Base-by-base conservation (phyloP, 2,888 invertebrate species). In the Thumatha senex region DNA sequence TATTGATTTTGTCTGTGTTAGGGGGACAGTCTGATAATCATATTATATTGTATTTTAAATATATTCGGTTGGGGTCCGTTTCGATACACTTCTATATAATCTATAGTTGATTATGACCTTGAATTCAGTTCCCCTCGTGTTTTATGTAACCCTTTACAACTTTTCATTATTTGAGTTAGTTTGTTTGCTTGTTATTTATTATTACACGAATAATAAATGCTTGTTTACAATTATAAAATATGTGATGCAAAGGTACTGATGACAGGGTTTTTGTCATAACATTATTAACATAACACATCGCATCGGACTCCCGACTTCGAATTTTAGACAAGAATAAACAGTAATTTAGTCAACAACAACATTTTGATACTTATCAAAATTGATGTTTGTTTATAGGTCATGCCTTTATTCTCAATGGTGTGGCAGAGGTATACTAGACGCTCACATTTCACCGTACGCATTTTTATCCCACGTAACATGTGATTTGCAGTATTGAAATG, bases 1-100 rank as follows among this genome's bases (percentile, higher is more conserved):
- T 90, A 91, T 91, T 80, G 90, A 91, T 91, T 91, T 89, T 89
- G 90, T 91, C 90, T 89, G 89, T 89, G 87, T 88, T 86, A 90
- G 88, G 90, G 89, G 89, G 88, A 86, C 89, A 87, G 80, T 62
- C 70, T 82, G 82, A 84, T 89, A 89, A 90, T 87, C 83, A 86
- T 84, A 85, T 89, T 86, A 89, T 87, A 86, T 82, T 78, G 85
- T 79, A 84, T 89, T 86, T 88, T 86, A 89, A 89, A 87, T 86
- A 83, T 80, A 84, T 76, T 70, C 72, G 65, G 63, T 69, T 65
- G 78, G 84, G 84, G 85, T 78, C 70, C 70, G 65, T 48, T 39
- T 44, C 63, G 51, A 57, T 44, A 60, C 38, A 52, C 18, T 40
- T 51, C 40, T 46, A 35, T 36, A 49, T 48, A 41, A 47, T 40